phyloP scores from a whole-genome alignment of 1,140 invertebrate species.

The Anoplolepis gracilipes region DNA sequence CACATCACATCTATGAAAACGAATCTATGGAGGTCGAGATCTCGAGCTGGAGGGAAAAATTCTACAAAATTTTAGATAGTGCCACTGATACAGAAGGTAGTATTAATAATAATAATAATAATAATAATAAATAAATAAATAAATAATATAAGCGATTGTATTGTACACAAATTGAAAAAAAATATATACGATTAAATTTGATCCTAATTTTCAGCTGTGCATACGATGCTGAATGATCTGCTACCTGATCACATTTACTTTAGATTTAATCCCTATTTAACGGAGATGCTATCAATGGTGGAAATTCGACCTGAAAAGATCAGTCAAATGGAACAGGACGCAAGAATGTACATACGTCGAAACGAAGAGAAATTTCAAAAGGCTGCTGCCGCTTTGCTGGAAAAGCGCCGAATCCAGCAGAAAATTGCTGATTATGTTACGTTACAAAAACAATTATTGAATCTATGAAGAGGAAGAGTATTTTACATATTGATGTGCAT shows the following conservation, averaged over 20 bases:
- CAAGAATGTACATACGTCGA: conserved; percentile 91
- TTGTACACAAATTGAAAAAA: not conserved
- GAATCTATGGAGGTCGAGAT: conserved; percentile 74
- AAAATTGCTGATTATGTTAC: conserved; percentile 85
- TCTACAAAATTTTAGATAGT: conserved; percentile 94
- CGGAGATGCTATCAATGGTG: conserved; percentile 93
- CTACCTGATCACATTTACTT: conserved; percentile 93
- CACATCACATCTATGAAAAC: conserved; percentile 81
- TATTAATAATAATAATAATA: conserved; percentile 17
- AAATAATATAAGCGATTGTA: not conserved
- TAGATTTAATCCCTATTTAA: conserved; percentile 96
- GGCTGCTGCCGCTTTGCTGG: conserved; percentile 85
- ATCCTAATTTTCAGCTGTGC: conserved; percentile 88
- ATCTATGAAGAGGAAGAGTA: conserved; percentile 65
- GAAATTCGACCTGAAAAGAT: conserved; percentile 92
- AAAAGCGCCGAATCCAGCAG: conserved; percentile 82
- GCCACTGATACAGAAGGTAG: conserved; percentile 96
- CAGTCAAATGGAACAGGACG: conserved; percentile 88
- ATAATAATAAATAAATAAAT: too few species aligned
- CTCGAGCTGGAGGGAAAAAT: conserved; percentile 92
- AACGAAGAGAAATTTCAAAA: conserved; percentile 92
- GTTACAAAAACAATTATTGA: conserved; percentile 78
- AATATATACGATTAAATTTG: conserved; percentile 22
- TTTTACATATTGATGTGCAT: conserved; percentile 24
- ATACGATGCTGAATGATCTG: conserved; percentile 93